Evolutionary conservation across 1,140 invertebrate genomes (phyloP).

Genomic region (Andricus grossulariae): DNA sequence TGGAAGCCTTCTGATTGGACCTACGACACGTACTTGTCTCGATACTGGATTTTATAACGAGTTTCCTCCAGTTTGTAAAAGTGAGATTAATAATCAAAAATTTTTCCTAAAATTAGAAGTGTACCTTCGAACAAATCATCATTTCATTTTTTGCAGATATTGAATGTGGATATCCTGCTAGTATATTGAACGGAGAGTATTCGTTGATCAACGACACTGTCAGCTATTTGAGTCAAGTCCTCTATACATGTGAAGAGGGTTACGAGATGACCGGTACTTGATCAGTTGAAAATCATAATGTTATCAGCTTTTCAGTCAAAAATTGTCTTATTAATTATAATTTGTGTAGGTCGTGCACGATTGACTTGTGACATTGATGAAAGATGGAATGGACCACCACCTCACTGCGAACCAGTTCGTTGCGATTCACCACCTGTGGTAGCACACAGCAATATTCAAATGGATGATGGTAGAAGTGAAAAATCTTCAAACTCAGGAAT

Average conservation of each 20-base stretch:
- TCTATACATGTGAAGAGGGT: slow-evolving; percentile 89
- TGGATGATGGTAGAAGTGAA: slow-evolving; percentile 74
- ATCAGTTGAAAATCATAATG: slow-evolving; percentile 23
- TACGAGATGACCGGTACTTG: slow-evolving; percentile 85
- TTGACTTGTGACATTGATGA: slow-evolving; percentile 94
- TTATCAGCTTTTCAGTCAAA: neutral
- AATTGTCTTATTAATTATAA: neutral
- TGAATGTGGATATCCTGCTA: slow-evolving; percentile 92
- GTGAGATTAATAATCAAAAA: slow-evolving; percentile 77
- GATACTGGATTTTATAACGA: slow-evolving; percentile 96
- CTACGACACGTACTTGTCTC: slow-evolving; percentile 87
- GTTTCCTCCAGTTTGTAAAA: slow-evolving; percentile 94
- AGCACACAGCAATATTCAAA: slow-evolving; percentile 82
- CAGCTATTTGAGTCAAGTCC: slow-evolving; percentile 88
- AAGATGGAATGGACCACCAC: slow-evolving; percentile 95
- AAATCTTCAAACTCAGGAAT: slow-evolving; percentile 42
- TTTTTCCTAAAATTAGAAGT: too few relatives aligned
- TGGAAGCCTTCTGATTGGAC: slow-evolving; percentile 91
- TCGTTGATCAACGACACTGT: slow-evolving; percentile 88
- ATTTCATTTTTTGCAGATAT: slow-evolving; percentile 79
- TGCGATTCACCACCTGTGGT: slow-evolving; percentile 85
- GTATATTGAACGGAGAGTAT: slow-evolving; percentile 89
- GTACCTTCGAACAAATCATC: neutral
- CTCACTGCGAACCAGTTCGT: slow-evolving; percentile 87
- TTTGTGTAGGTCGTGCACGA: slow-evolving; percentile 80